Percentiles rank a stretch among this genome's conserved stretches.
These are phyloP conservation scores for Nymphicus hollandicus DNA, from an alignment of 2,113 vertebrate species.

Conservation along the genomic window DNA sequence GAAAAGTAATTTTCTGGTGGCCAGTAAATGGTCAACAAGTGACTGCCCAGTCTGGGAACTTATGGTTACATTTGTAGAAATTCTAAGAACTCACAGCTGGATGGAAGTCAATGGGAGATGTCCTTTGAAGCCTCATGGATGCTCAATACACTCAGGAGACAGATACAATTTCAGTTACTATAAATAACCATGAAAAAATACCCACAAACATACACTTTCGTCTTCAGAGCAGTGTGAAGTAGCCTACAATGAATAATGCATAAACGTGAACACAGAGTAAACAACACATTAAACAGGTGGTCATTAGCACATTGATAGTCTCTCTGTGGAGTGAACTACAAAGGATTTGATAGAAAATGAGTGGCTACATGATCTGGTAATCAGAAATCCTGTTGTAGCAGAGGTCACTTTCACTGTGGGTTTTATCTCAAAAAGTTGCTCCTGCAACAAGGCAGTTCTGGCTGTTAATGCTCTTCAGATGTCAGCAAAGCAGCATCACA, in stretches of 20 bases:
- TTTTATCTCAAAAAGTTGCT: not conserved
- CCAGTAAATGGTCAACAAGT: not conserved
- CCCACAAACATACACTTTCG: not conserved
- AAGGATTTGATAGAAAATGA: not conserved
- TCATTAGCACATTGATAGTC: not conserved
- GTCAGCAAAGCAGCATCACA: not conserved
- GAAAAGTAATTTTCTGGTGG: not conserved
- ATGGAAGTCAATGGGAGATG: not conserved
- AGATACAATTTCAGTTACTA: not conserved
- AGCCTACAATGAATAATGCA: not conserved
- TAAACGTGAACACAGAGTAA: not conserved
- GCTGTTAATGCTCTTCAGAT: not conserved
- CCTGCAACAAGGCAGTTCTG: not conserved
- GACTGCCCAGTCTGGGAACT: not conserved
- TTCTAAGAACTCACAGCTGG: not conserved
- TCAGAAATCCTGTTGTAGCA: not conserved
- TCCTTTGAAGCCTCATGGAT: not conserved
- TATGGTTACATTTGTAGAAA: not conserved
- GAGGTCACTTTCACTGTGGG: not conserved
- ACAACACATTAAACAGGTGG: not conserved
- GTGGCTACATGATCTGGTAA: not conserved
- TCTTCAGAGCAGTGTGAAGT: not conserved
- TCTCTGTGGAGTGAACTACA: not conserved
- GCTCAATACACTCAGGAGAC: not conserved
- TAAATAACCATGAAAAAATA: not conserved